Evolutionary conservation across 2,113 vertebrate species (phyloP).

Genomic region (Zosterops borbonicus): DNA sequence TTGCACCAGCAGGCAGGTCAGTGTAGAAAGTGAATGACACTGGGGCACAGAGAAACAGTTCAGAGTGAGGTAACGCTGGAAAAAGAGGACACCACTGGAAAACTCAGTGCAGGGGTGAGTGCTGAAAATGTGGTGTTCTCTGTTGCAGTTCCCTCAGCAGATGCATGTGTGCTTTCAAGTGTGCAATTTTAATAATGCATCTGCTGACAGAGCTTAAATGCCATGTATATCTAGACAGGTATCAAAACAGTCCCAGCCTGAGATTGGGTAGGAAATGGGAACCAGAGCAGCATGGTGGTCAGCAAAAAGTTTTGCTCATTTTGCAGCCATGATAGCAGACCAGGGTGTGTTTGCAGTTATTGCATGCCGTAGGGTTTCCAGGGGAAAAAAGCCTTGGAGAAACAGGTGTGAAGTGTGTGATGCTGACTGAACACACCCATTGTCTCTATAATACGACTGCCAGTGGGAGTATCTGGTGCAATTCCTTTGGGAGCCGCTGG

Average conservation of each 20-base stretch:
- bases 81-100: neutral
- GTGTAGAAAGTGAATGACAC: neutral
- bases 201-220: slow-evolving; percentile 2
- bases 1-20: neutral
- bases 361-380: neutral
- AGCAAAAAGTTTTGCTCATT: slow-evolving; percentile 20
- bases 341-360: neutral
- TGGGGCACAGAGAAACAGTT: neutral
- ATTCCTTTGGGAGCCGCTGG: neutral
- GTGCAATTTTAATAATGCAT: slow-evolving; percentile 37
- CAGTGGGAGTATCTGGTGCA: neutral
- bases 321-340: neutral
- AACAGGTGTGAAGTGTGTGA: neutral
- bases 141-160: slow-evolving; percentile 29
- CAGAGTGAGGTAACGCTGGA: neutral
- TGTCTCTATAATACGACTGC: slow-evolving; percentile 21
- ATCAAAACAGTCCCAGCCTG: neutral
- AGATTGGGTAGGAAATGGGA: neutral
- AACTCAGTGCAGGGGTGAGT: neutral
- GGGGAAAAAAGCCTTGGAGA: neutral
- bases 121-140: neutral
- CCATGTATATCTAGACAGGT: slow-evolving; percentile 24
- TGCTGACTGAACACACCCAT: neutral
- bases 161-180: slow-evolving; percentile 14
- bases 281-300: neutral